Conservation (phyloP, 2,888 invertebrate species). For the Caenorhabditis imperialis region DNA sequence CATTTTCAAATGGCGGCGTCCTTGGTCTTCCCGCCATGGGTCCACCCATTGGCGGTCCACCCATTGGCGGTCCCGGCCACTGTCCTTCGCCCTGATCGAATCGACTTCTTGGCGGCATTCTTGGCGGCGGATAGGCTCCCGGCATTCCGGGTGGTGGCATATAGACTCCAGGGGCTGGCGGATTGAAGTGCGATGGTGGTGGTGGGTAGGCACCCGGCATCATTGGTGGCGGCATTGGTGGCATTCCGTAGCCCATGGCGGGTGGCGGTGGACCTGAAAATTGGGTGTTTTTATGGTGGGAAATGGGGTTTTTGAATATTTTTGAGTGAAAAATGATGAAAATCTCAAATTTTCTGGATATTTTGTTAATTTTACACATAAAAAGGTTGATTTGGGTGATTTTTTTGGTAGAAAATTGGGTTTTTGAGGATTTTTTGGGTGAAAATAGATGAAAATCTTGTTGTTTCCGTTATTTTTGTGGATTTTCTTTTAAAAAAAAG, state of each 20-base stretch:
- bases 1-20: slow-evolving; percentile 51
- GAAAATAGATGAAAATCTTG: too few species aligned
- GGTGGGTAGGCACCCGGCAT: slow-evolving; percentile 42
- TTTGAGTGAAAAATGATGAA: too few species aligned
- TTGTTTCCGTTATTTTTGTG: too few species aligned
- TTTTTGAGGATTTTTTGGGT: too few species aligned
- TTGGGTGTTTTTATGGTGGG: too few species aligned
- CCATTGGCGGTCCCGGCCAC: slow-evolving; percentile 11
- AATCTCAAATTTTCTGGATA: too few species aligned
- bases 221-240: slow-evolving; percentile 61
- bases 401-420: too few species aligned
- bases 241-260: slow-evolving; percentile 51
- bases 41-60: slow-evolving; percentile 29
- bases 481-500: too few species aligned
- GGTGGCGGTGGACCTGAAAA: slow-evolving; percentile 37
- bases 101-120: slow-evolving; percentile 21
- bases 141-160: slow-evolving; percentile 55
- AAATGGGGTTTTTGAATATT: too few species aligned
- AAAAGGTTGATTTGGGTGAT: too few species aligned
- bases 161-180: slow-evolving; percentile 28
- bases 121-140: slow-evolving; percentile 29
- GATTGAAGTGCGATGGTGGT: slow-evolving; percentile 14
- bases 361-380: too few species aligned
- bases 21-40: slow-evolving; percentile 17
- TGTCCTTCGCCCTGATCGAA: slow-evolving; percentile 43